Base-by-base conservation (phyloP, 2,888 invertebrate species). In the Melanophora roralis region DNA sequence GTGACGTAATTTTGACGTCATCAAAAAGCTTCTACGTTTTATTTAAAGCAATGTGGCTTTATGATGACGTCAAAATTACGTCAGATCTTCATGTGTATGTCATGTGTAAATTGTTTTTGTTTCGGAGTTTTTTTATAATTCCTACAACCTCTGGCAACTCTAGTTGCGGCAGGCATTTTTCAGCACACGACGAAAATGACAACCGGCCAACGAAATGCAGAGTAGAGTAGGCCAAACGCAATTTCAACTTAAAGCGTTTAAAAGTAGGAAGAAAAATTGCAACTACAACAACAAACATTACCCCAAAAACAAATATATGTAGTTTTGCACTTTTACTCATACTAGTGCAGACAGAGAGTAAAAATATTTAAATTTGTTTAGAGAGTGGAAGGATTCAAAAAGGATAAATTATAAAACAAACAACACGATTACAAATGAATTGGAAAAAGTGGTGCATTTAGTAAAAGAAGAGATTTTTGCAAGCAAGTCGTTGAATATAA, bases 221-320 rank as follows among this genome's bases (percentile, higher is more conserved):
- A 81, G 75, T 73, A 81, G 81, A 81, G 82, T 81, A 81, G 80
- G 83, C 72, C 82, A 80, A 73, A 73, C 62, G 67, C 60, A 69
- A 67, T 59, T 59, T 51, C 75, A 81, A 69, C 40, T 69, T 55
- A 82, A 65, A 68, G 62, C 23, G 36, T 6, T 5, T 3, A 53
- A 43, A 14, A 51, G 21, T n/a, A 74, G 49, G 47, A 65, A 57
- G 12, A 40, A 60, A 21, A 57, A 59, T 23, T 12, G 64, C 16
- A 67, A 64, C 59, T 68, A 73, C 65, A 67, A 51, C 67, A 74
- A 71, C 69, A 75, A 73, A 64, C 47, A 47, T 45, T 76, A 71
- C 69, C 74, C 69, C 65, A 67, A 62, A 40, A 78, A 75, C 67
- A 40, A 69, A 69, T 45, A 68, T 47, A n/a, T n/a, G n/a, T n/a